Base-by-base conservation (phyloP, 2,113 vertebrate genomes). In the Herpetotheres cachinnans region DNA sequence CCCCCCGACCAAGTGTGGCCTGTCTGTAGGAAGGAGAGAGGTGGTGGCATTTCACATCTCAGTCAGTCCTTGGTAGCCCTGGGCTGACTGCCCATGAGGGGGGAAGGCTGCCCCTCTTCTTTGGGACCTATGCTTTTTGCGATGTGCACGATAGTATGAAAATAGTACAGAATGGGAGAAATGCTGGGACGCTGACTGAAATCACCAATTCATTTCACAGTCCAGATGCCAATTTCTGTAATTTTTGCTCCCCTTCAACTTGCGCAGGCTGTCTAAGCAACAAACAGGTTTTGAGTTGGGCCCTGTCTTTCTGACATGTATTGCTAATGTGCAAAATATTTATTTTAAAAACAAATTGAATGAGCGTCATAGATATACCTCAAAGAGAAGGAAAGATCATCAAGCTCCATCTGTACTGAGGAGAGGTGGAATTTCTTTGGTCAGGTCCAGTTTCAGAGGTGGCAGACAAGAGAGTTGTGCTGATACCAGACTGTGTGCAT, bases 1-100 rank as follows among this genome's bases (percentile, higher is more conserved):
- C 6, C 3, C 4, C 0, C 2, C 0, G 5, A 8, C 4, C 6
- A 14, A 52, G 16, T 12, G 5, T 20, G 46, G 7, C 2, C 47
- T 44, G 13, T 4, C 19, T 32, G 10, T 42, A 20, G 59, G 56
- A 67, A 59, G 55, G 15, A 52, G 30, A 50, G 52, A 1, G 29
- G 18, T 8, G 11, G 21, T 49, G 34, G 19, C 58, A 13, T 14
- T 22, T 63, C 24, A 30, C 66, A 62, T 29, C 44, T 83, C 38
- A 11, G 34, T 22, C 8, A 12, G 40, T 40, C 21, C 29, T 24
- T 42, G 18, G 54, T 30, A 81, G 30, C 62, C 24, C n/a, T 80
- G 38, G 46, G 13, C 71, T 72, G 42, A 17, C 2, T 3, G 19
- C 49, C 36, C 6, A 0, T 11, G 29, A 1, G 58, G 36, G 32